phyloP scores from a whole-genome alignment of 92 coral and sea anemone species.

The Muricea muricata region DNA sequence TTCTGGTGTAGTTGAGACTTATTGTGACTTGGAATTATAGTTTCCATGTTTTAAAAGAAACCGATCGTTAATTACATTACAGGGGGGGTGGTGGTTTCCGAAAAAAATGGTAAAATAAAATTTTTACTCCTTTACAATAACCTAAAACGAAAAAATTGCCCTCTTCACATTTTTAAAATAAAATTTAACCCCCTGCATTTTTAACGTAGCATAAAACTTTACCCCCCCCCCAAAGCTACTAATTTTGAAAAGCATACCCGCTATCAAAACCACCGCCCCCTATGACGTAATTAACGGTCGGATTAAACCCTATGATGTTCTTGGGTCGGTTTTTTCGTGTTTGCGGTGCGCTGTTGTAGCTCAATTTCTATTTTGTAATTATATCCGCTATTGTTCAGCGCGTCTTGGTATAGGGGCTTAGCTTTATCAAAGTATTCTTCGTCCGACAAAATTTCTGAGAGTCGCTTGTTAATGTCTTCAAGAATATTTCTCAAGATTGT shows the following conservation, averaged over 20 bases:
- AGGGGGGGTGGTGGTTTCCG: not conserved
- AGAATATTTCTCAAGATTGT: not conserved
- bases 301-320: not conserved
- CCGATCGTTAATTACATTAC: not conserved
- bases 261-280: too few species aligned
- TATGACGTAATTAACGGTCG: too few species aligned
- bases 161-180: not conserved
- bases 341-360: not conserved
- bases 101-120: not conserved
- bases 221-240: too few species aligned
- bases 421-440: not conserved
- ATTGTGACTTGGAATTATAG: not conserved
- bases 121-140: too few species aligned
- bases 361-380: not conserved
- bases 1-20: not conserved
- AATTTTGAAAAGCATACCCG: too few species aligned
- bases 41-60: not conserved
- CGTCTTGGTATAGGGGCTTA: not conserved
- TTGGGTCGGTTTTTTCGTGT: not conserved
- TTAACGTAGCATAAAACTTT: too few species aligned
- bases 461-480: not conserved
- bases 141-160: not conserved
- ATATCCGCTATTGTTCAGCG: slow-evolving; percentile 1
- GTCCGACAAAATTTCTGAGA: not conserved
- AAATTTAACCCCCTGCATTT: too few species aligned